phyloP scores from a whole-genome alignment of 2,113 vertebrate genomes.

The Zosterops pallidus region DNA sequence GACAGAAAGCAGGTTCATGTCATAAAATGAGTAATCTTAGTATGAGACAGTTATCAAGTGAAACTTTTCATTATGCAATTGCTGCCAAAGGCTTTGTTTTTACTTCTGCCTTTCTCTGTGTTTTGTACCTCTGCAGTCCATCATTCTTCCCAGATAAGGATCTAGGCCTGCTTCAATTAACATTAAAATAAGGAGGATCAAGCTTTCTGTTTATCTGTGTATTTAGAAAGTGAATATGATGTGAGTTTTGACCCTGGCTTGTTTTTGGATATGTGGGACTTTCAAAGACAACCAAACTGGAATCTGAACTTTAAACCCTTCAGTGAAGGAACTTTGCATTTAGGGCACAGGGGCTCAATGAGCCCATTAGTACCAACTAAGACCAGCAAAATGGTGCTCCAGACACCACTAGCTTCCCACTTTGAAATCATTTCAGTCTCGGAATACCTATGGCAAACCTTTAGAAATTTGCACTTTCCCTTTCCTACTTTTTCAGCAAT shows the following conservation, averaged over 20 bases:
- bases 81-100: slow-evolving; percentile 18
- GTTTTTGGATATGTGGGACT: not conserved
- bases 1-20: slow-evolving; percentile 41
- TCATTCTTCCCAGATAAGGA: slow-evolving; percentile 5
- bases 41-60: slow-evolving; percentile 3
- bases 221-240: not conserved
- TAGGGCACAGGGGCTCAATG: not conserved
- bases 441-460: not conserved
- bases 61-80: not conserved
- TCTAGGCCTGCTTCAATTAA: slow-evolving; percentile 1
- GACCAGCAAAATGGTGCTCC: not conserved
- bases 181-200: not conserved
- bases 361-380: not conserved
- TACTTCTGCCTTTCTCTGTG: not conserved
- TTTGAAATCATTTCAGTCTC: not conserved
- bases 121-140: slow-evolving; percentile 14
- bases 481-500: not conserved
- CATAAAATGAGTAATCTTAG: slow-evolving; percentile 41
- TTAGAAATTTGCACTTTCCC: not conserved
- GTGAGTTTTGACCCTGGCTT: not conserved
- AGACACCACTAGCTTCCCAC: not conserved
- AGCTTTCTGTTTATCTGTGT: not conserved
- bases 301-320: not conserved
- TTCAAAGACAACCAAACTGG: not conserved
- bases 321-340: not conserved